phyloP scores from a whole-genome alignment of 2,113 vertebrate genomes.

The Grantiella picta region DNA sequence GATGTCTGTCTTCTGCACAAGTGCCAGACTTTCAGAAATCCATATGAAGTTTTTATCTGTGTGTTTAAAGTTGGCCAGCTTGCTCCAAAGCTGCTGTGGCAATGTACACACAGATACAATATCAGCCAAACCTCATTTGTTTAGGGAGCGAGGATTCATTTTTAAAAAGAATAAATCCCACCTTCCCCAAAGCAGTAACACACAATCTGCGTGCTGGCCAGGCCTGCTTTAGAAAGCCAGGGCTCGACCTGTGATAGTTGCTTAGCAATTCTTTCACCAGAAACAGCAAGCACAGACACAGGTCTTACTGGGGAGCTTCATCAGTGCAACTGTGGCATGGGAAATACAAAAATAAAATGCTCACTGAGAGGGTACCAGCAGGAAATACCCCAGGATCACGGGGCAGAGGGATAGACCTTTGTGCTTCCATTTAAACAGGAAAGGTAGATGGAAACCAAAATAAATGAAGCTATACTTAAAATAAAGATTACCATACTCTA shows the following conservation, averaged over 20 bases:
- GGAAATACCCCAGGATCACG: constrained; percentile 25
- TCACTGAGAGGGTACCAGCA: not conserved
- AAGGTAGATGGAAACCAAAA: constrained; percentile 67
- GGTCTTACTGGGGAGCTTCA: not conserved
- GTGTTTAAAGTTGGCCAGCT: not conserved
- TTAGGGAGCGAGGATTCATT: not conserved
- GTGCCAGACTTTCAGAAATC: not conserved
- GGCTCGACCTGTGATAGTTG: not conserved
- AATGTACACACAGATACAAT: not conserved
- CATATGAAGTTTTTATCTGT: not conserved
- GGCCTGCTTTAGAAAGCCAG: not conserved
- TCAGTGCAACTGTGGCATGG: not conserved
- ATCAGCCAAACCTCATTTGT: not conserved
- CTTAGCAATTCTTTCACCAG: not conserved
- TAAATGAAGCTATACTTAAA: constrained; percentile 49
- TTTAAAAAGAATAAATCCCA: not conserved
- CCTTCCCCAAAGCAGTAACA: not conserved
- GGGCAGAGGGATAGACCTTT: constrained; percentile 2
- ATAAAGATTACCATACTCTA: constrained; percentile 17
- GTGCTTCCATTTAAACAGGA: constrained; percentile 60
- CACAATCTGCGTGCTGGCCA: not conserved
- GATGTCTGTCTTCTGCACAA: not conserved
- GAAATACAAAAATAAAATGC: not conserved
- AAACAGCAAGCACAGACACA: not conserved
- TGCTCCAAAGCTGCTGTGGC: not conserved